Conservation (phyloP, 2,888 invertebrate species). For the Selenia dentaria region DNA sequence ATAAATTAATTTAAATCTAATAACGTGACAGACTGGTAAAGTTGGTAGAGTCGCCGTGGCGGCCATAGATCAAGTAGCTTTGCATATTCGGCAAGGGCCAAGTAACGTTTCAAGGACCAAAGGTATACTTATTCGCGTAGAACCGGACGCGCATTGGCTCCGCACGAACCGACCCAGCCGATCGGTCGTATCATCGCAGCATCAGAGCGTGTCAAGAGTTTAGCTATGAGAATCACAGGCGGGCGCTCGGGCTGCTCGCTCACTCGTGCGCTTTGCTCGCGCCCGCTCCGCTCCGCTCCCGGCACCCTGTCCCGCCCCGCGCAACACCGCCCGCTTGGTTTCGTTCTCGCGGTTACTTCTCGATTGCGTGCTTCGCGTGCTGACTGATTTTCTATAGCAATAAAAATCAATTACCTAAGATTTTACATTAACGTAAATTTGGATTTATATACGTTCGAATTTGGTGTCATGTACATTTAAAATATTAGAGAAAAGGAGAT, state of each 20-base stretch:
- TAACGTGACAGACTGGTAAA: conserved; percentile 84
- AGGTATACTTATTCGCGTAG: conserved; percentile 83
- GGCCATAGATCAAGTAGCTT: conserved; percentile 84
- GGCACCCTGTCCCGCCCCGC: conserved; percentile 41
- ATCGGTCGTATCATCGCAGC: conserved; percentile 71
- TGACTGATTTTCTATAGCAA: conserved; percentile 86
- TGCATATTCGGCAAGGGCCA: conserved; percentile 84
- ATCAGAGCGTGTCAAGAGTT: conserved; percentile 70
- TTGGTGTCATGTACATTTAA: conserved; percentile 85
- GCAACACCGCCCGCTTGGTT: conserved; percentile 79
- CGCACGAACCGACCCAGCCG: conserved; percentile 79
- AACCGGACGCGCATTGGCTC: conserved; percentile 83
- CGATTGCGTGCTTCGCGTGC: conserved; percentile 86
- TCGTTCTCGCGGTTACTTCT: conserved; percentile 84
- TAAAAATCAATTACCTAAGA: conserved; percentile 86
- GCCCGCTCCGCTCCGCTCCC: conserved; percentile 46
- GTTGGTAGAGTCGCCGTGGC: conserved; percentile 84
- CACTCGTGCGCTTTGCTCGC: conserved; percentile 39
- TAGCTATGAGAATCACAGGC: conserved; percentile 54
- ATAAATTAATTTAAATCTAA: conserved; percentile 84
- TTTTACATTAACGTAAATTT: conserved; percentile 85
- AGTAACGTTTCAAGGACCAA: conserved; percentile 83
- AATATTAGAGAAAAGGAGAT: conserved; percentile 80
- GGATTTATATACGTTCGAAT: conserved; percentile 85
- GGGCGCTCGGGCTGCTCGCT: conserved; percentile 40